Evolutionary conservation across 2,113 vertebrate genomes (phyloP), one percentile per base, ranked within the genome.

Genomic region (Azemiops feae): DNA sequence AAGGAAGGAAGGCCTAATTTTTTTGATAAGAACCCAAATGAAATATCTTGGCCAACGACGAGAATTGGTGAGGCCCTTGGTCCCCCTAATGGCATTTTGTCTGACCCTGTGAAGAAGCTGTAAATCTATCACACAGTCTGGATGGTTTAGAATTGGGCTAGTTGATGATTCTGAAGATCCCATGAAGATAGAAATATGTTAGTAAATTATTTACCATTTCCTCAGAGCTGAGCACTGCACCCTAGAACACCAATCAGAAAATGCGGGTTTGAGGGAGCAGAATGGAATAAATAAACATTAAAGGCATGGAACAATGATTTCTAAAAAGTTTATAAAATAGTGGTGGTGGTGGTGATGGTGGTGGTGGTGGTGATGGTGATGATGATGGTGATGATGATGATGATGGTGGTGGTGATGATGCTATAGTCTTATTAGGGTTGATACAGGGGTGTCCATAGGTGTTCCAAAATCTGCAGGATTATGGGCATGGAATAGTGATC

Each of bases 171-270:
- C 54, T 93, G 86, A 14, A 10, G 86, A 85, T 57, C 93, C 25
- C 53, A 54, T 0, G 0, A 92, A 95, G 52, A 54, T 52, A 1
- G 91, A 57, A 88, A 89, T 3, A 87, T 58, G 90, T 1, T 85
- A 92, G 23, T 27, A 53, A 90, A 27, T 6, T 94, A 45, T 53
- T 95, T 94, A 94, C 54, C 69, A 88, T 52, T 97, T 98, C 93
- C 50, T 97, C 93, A 58, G 95, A 96, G n/a, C 88, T 97, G 90
- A 96, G 91, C 47, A 96, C 90, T 88, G 69, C n/a, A 89, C 93
- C 92, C 86, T 95, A 95, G 90, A 93, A 94, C 16, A 1, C 95
- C 95, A 93, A 89, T n/a, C 92, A 47, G 0, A 85, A 0, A 93
- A 91, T 47, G 45, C 0, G 4, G 27, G 53, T 14, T 25, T 55